Conservation (phyloP, 1,140 invertebrate genomes). For the Drosophila grimshawi region DNA sequence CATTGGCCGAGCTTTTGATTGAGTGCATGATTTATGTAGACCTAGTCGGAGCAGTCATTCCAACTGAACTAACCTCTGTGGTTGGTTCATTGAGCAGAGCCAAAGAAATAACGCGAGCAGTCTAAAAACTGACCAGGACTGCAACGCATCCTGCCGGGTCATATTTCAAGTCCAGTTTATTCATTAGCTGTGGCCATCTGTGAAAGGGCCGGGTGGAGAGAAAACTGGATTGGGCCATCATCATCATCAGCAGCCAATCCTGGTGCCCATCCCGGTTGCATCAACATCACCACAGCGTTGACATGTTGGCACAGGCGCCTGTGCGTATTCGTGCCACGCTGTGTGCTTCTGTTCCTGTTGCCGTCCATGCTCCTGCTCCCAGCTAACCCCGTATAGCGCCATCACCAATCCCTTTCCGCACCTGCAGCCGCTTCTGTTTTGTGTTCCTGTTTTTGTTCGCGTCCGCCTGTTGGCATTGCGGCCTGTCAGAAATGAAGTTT, state of each 20-base stretch:
- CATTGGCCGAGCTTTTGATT: neutral
- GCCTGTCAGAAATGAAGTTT: constrained; percentile 79
- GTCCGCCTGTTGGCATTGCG: constrained; percentile 68
- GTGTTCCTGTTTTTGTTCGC: constrained; percentile 51
- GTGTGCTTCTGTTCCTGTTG: constrained; percentile 11
- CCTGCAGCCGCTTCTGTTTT: constrained; percentile 16
- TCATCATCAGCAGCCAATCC: constrained; percentile 31
- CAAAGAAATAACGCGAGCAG: constrained; percentile 30
- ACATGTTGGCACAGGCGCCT: constrained; percentile 46
- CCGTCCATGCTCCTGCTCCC: constrained; percentile 10
- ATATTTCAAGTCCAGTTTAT: constrained; percentile 70
- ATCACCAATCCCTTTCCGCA: neutral
- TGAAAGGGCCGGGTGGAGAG: neutral
- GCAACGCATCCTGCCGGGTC: constrained; percentile 21
- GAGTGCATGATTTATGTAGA: constrained; percentile 45
- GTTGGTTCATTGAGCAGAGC: neutral
- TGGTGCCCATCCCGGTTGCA: constrained; percentile 21
- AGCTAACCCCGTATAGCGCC: neutral
- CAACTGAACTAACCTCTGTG: constrained; percentile 9
- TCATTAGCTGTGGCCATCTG: constrained; percentile 48
- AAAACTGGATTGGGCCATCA: too few relatives aligned
- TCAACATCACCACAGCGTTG: constrained; percentile 70
- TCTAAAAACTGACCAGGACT: neutral
- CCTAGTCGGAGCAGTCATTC: constrained; percentile 10
- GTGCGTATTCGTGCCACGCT: constrained; percentile 41